phyloP scores from a whole-genome alignment of 1,140 invertebrate genomes.

The Lutraria rhynchaena region DNA sequence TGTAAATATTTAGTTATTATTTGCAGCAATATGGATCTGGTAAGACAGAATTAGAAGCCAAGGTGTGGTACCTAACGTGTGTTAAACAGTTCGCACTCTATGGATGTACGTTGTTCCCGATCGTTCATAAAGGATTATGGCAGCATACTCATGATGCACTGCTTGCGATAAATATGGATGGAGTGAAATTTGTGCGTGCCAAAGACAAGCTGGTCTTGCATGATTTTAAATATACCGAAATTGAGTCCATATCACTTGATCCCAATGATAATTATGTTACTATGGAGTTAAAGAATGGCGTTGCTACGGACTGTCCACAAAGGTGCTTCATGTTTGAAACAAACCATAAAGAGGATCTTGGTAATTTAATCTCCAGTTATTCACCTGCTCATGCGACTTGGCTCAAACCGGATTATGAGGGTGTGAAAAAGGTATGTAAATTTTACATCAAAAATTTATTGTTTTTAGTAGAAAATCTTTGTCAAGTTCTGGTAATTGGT shows the following conservation, averaged over 20 bases:
- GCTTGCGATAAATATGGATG: slow-evolving; percentile 95
- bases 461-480: not conserved
- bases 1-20: slow-evolving; percentile 57
- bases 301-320: slow-evolving; percentile 86
- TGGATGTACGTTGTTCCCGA: slow-evolving; percentile 95
- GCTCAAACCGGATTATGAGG: slow-evolving; percentile 91
- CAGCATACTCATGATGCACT: slow-evolving; percentile 90
- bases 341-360: slow-evolving; percentile 93
- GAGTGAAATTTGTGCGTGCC: slow-evolving; percentile 85
- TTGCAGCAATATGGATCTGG: slow-evolving; percentile 92
- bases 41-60: slow-evolving; percentile 94
- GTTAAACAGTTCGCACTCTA: slow-evolving; percentile 99
- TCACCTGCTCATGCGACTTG: slow-evolving; percentile 92
- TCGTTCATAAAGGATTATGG: slow-evolving; percentile 95
- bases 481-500: not conserved
- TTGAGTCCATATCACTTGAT: slow-evolving; percentile 89
- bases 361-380: slow-evolving; percentile 95
- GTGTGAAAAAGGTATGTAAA: slow-evolving; percentile 84
- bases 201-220: slow-evolving; percentile 78
- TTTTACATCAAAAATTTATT: not conserved
- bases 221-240: slow-evolving; percentile 76
- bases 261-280: slow-evolving; percentile 95
- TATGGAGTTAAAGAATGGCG: slow-evolving; percentile 86
- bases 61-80: slow-evolving; percentile 96
- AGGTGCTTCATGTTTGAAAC: slow-evolving; percentile 98